Conservation (phyloP, 2,113 vertebrate species). For the Dromas ardeola region DNA sequence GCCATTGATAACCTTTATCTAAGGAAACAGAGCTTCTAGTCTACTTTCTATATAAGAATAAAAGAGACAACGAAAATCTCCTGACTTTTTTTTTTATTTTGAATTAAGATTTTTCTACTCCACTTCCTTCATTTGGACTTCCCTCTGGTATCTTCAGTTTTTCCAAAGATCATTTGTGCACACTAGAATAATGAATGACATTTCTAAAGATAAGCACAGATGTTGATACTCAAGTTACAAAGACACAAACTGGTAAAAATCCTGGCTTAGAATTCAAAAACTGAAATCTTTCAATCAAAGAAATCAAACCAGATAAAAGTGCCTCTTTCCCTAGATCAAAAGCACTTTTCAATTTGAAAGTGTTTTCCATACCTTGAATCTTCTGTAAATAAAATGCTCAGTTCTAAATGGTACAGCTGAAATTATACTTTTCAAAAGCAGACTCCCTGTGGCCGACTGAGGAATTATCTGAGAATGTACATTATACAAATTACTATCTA, state of each 20-base stretch:
- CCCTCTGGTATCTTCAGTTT: neutral
- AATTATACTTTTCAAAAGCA: neutral
- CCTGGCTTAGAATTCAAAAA: neutral
- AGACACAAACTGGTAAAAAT: neutral
- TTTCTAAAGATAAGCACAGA: slow-evolving; percentile 17
- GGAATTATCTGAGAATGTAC: neutral
- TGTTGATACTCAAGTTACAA: neutral
- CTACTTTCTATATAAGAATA: neutral
- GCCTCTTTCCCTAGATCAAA: neutral
- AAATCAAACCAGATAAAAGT: neutral
- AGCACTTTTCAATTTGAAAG: neutral
- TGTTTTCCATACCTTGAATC: neutral
- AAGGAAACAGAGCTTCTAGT: neutral
- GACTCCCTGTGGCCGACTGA: neutral
- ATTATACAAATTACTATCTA: neutral
- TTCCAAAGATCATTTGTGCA: neutral
- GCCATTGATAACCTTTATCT: neutral
- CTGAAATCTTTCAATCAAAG: neutral
- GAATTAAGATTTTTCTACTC: neutral
- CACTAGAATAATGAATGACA: neutral
- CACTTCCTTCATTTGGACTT: neutral
- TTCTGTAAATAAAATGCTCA: neutral
- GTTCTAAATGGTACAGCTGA: neutral
- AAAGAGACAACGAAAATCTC: neutral
- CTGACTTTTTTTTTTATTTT: neutral